phyloP scores from a whole-genome alignment of 2,888 invertebrate species.

The Cactoblastis cactorum region DNA sequence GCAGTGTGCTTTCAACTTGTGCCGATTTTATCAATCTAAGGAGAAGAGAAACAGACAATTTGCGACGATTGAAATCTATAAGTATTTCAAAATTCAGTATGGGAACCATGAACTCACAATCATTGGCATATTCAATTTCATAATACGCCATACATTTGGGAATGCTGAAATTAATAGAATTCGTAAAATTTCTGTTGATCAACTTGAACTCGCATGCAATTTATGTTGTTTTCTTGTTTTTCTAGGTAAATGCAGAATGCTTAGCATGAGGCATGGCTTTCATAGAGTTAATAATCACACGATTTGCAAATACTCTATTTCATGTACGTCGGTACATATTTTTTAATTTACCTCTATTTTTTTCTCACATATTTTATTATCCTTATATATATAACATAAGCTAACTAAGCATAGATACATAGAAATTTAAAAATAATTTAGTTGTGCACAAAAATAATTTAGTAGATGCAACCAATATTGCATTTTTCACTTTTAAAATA shows the following conservation, averaged over 20 bases:
- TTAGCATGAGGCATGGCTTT: constrained; percentile 68
- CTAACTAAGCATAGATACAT: no score
- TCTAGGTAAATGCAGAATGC: constrained; percentile 65
- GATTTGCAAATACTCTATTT: constrained; percentile 55
- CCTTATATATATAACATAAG: no score
- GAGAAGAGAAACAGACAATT: constrained; percentile 11
- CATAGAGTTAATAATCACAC: constrained; percentile 60
- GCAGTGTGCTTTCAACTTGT: constrained; percentile 23
- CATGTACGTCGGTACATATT: constrained; percentile 56
- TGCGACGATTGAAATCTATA: constrained; percentile 7
- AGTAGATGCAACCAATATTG: no score
- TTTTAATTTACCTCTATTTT: neutral
- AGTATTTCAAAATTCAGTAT: neutral
- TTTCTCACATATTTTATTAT: no score
- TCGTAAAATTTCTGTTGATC: constrained; percentile 10
- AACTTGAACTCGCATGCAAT: constrained; percentile 42
- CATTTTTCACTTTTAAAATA: no score
- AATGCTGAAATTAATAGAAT: constrained; percentile 1
- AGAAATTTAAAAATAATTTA: no score
- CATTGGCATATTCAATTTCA: constrained; percentile 17
- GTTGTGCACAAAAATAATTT: no score
- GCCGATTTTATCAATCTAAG: constrained; percentile 18
- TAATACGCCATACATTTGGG: constrained; percentile 7
- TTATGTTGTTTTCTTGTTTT: constrained; percentile 44
- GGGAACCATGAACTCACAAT: constrained; percentile 1